phyloP scores from a whole-genome alignment of 2,113 vertebrate species.

The Pelusios castaneus region DNA sequence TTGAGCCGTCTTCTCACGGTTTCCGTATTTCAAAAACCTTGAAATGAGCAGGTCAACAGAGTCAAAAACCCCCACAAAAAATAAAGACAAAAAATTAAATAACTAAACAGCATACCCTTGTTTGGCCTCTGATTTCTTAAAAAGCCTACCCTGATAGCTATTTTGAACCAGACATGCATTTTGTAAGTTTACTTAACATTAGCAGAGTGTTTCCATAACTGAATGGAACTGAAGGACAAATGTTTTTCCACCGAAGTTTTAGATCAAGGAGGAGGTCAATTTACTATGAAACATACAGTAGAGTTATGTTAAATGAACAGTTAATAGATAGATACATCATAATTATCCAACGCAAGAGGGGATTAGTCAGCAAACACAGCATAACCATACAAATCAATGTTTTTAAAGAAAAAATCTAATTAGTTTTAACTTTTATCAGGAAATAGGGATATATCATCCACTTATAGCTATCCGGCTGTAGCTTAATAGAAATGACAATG shows the following conservation, averaged over 20 bases:
- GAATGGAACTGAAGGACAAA: not conserved
- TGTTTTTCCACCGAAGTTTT: not conserved
- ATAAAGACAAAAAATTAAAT: not conserved
- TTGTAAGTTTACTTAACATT: not conserved
- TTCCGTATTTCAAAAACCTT: slow-evolving; percentile 96
- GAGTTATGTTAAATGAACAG: not conserved
- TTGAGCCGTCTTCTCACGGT: slow-evolving; percentile 97
- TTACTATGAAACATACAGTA: not conserved
- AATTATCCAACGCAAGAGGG: not conserved
- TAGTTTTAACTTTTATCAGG: not conserved
- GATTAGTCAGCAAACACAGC: not conserved
- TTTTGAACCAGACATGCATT: not conserved
- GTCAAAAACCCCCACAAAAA: not conserved
- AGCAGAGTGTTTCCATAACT: not conserved
- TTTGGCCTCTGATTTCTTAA: not conserved
- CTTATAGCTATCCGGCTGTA: not conserved
- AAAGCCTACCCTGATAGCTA: not conserved
- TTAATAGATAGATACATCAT: no score
- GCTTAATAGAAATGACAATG: not conserved
- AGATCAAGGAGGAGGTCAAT: not conserved
- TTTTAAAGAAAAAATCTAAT: no score
- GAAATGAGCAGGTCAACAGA: fast-evolving
- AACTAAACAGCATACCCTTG: not conserved
- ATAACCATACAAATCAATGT: not conserved
- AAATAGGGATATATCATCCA: not conserved